Conservation (phyloP, 2,797 vertebrate species). For the Setipinna tenuifilis region DNA sequence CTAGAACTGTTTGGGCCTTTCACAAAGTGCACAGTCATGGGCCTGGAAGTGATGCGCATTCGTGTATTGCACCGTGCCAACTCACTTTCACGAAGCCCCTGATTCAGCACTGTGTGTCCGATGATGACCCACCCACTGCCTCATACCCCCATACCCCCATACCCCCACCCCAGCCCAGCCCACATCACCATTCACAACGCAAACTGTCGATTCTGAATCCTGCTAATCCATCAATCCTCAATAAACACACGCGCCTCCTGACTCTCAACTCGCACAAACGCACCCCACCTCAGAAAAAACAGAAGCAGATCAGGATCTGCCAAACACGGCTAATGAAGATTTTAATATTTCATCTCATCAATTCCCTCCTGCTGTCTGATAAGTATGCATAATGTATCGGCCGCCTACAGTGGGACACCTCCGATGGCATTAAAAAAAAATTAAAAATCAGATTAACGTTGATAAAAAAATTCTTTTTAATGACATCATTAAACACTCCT, state of each 20-base stretch:
- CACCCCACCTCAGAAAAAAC: not conserved
- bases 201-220: not conserved
- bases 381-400: not conserved
- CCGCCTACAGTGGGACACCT: not conserved
- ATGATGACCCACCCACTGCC: not conserved
- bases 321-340: not conserved
- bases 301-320: not conserved
- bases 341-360: slow-evolving; percentile 19
- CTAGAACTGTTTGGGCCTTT: slow-evolving; percentile 9
- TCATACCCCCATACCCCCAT: too few species aligned
- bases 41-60: not conserved
- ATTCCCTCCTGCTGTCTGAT: slow-evolving; percentile 7
- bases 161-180: too few species aligned
- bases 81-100: slow-evolving; percentile 11
- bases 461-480: not conserved
- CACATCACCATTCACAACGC: not conserved
- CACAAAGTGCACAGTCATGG: slow-evolving; percentile 4
- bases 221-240: slow-evolving; percentile 6
- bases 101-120: not conserved
- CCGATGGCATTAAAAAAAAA: not conserved
- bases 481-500: not conserved
- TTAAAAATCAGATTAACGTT: slow-evolving; percentile 5
- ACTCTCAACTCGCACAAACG: too few species aligned
- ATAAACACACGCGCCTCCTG: not conserved
- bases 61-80: not conserved